These are phyloP conservation scores for Psophia crepitans DNA, from an alignment of 2,113 vertebrate genomes.

Conservation along the genomic window DNA sequence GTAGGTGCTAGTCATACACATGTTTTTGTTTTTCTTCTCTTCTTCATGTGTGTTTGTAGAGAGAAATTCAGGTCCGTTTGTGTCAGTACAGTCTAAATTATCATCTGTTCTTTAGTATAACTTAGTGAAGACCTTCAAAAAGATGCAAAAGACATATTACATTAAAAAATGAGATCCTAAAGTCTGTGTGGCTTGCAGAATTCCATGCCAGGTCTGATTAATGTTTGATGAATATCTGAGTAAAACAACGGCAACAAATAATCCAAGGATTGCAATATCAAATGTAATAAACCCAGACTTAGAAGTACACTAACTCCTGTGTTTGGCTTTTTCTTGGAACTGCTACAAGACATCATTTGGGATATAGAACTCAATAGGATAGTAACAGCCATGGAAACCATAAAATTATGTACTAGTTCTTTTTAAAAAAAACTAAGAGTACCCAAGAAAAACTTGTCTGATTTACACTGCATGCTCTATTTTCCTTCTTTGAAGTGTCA, in stretches of 20 bases:
- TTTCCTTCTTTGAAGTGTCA: background rate
- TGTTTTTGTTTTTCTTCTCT: too few species aligned
- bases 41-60: too few species aligned
- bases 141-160: background rate
- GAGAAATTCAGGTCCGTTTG: too few species aligned
- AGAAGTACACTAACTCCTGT: background rate
- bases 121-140: background rate
- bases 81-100: too few species aligned
- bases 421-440: background rate
- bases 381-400: background rate
- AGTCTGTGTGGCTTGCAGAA: background rate
- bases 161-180: background rate
- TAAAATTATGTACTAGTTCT: background rate
- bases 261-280: background rate
- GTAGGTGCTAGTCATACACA: too few species aligned
- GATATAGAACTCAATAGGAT: background rate
- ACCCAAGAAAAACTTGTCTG: background rate
- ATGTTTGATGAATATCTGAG: background rate
- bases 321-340: background rate
- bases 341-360: background rate
- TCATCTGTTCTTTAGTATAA: too few species aligned
- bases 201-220: background rate
- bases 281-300: background rate
- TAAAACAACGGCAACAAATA: background rate
- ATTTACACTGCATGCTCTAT: background rate